Evolutionary conservation across 2,113 vertebrate genomes (phyloP).

Genomic region (Brachyhypopomus occidentalis): DNA sequence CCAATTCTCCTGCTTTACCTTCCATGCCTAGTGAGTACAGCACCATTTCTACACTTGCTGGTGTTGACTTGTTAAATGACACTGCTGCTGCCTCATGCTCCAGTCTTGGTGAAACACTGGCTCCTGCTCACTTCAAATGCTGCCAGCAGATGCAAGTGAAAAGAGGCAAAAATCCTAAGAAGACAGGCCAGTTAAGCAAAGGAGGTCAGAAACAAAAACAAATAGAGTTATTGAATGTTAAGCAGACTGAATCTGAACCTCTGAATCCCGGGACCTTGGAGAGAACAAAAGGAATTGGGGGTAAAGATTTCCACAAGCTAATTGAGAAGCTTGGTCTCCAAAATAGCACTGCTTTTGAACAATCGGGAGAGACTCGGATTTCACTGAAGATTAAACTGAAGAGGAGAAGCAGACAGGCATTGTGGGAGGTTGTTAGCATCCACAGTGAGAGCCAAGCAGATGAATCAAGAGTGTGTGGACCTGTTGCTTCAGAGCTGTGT

Average conservation of each 20-base stretch:
- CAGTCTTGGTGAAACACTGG: neutral
- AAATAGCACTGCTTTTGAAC: neutral
- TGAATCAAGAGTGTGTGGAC: conserved; percentile 8
- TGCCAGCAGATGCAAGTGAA: conserved; percentile 12
- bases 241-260: neutral
- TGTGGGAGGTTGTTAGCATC: conserved; percentile 70
- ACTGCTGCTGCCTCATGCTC: neutral
- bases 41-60: conserved; percentile 15
- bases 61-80: conserved; percentile 8
- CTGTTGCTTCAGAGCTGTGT: conserved; percentile 8
- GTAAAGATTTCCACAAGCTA: conserved; percentile 31
- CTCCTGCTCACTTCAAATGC: neutral
- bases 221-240: neutral
- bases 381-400: conserved; percentile 69
- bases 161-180: conserved; percentile 19
- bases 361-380: conserved; percentile 13
- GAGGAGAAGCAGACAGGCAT: conserved; percentile 58
- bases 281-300: neutral
- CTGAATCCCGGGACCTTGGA: neutral
- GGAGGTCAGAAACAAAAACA: neutral
- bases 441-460: conserved; percentile 39
- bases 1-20: neutral
- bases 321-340: neutral
- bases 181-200: neutral
- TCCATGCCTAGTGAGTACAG: neutral